Conservation (phyloP, 92 coral and sea anemone species). For the Plumapathes pennacea region DNA sequence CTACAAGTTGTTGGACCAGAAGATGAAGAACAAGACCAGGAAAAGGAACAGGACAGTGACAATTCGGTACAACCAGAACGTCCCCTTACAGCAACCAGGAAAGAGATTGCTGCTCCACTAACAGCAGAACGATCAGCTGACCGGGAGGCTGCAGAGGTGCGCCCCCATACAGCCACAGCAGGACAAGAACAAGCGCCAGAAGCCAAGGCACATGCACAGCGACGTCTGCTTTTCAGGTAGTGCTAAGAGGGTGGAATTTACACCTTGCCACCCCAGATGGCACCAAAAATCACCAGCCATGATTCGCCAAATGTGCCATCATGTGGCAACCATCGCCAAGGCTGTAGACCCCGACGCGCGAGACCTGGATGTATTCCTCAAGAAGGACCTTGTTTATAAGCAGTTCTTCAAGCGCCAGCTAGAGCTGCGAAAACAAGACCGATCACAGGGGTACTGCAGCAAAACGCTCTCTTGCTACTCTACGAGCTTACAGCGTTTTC, state of each 20-base stretch:
- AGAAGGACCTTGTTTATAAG: conserved; percentile 3
- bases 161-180: too few species aligned
- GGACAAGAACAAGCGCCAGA: too few species aligned
- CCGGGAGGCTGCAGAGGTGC: too few species aligned
- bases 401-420: conserved; percentile 9
- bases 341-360: conserved; percentile 4
- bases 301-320: conserved; percentile 11
- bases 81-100: too few species aligned
- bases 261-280: conserved; percentile 14
- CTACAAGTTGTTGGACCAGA: too few species aligned
- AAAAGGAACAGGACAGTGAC: too few species aligned
- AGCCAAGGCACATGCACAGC: too few species aligned
- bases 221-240: neutral
- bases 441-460: conserved; percentile 6
- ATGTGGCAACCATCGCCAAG: conserved; percentile 6
- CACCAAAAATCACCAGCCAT: conserved; percentile 2
- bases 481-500: conserved; percentile 10
- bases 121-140: too few species aligned
- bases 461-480: conserved; percentile 18
- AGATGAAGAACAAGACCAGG: too few species aligned
- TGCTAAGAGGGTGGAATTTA: conserved; percentile 5
- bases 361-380: conserved; percentile 1
- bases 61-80: too few species aligned
- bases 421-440: conserved; percentile 8
- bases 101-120: too few species aligned